Evolutionary conservation across 2,888 invertebrate species (phyloP).

Genomic region (Azorinus chamasolen): DNA sequence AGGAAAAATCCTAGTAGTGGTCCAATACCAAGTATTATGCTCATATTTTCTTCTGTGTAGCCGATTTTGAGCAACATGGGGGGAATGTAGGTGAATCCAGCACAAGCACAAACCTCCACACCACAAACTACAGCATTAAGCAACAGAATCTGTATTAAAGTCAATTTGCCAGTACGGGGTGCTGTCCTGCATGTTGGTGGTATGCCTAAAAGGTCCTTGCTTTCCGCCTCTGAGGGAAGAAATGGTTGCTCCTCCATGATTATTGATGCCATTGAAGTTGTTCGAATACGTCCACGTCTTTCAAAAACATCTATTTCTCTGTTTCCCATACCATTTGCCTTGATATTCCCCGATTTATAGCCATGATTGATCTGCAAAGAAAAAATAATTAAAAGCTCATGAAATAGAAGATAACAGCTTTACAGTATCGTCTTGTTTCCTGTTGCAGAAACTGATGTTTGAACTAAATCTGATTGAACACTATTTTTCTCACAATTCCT

Average conservation of each 20-base stretch:
- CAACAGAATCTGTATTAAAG: conserved; percentile 79
- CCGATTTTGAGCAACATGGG: conserved; percentile 87
- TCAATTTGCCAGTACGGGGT: conserved; percentile 14
- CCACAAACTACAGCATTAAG: conserved; percentile 87
- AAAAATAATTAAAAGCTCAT: too few relatives aligned
- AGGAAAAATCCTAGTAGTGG: conserved; percentile 86
- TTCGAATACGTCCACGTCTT: conserved; percentile 20
- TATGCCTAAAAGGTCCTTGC: neutral
- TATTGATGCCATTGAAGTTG: conserved; percentile 13
- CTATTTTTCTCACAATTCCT: too few relatives aligned
- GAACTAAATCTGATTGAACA: too few relatives aligned
- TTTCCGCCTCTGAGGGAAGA: too few relatives aligned
- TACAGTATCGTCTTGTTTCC: too few relatives aligned
- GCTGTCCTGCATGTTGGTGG: neutral
- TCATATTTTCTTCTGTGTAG: conserved; percentile 86
- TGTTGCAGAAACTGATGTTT: too few relatives aligned
- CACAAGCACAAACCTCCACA: conserved; percentile 87
- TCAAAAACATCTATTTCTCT: conserved; percentile 13
- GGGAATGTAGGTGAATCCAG: conserved; percentile 87
- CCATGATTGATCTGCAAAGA: too few relatives aligned
- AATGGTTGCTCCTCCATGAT: conserved; percentile 11
- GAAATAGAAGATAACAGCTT: too few relatives aligned
- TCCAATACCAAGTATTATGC: conserved; percentile 87
- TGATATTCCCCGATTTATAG: neutral
- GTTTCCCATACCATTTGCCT: neutral